phyloP scores from a whole-genome alignment of 2,888 invertebrate genomes.

The Protophormia terraenovae region DNA sequence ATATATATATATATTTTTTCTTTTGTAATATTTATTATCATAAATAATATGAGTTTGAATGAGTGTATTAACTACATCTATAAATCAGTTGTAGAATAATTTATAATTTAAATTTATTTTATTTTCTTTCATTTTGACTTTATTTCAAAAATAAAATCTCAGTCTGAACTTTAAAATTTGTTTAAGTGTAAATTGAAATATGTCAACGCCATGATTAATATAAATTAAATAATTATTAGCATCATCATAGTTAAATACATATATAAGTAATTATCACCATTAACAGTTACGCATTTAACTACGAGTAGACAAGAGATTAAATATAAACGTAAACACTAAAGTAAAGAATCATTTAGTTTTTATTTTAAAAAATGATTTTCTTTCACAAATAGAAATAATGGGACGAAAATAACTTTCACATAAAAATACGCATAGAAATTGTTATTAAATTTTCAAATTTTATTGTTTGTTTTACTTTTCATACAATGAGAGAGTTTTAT shows the following conservation, averaged over 20 bases:
- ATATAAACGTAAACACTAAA: neutral
- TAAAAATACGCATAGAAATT: neutral
- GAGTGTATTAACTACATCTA: neutral
- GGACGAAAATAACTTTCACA: slow-evolving; percentile 17
- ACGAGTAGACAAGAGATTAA: neutral
- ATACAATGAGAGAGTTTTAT: neutral
- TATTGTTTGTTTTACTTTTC: neutral
- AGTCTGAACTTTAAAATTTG: neutral
- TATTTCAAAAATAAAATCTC: neutral
- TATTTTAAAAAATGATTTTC: neutral
- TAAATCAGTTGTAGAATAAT: neutral
- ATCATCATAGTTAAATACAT: neutral
- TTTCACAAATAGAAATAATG: neutral
- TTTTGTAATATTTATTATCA: no score
- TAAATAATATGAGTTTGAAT: no score
- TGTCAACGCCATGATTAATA: neutral
- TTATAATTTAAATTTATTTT: neutral
- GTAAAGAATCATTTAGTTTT: neutral
- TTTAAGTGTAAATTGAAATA: slow-evolving; percentile 12
- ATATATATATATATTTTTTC: no score
- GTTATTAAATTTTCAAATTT: slow-evolving; percentile 5
- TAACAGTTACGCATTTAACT: neutral
- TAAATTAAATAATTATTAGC: neutral
- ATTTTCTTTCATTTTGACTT: neutral
- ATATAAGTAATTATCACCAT: neutral